Conservation (phyloP, 2,888 invertebrate genomes). For the Ormyrus pomaceus region DNA sequence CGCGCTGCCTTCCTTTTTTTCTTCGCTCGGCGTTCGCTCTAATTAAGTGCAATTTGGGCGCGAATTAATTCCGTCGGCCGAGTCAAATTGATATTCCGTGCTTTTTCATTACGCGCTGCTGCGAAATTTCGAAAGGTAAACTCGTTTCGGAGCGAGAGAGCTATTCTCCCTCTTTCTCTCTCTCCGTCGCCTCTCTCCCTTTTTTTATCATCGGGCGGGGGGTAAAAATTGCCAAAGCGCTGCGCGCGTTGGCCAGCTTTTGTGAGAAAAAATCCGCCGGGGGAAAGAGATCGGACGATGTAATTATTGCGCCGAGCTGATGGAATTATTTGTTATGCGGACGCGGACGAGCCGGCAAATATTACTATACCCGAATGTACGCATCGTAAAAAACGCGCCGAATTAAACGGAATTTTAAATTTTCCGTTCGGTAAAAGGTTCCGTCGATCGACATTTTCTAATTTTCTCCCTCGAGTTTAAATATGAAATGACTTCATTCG, state of each 20-base stretch:
- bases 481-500: too few species aligned
- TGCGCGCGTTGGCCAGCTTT: background rate
- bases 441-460: background rate
- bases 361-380: background rate
- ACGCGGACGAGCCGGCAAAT: background rate
- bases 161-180: background rate
- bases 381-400: background rate
- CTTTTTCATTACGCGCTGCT: conserved; percentile 53
- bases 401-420: conserved; percentile 29
- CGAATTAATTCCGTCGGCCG: conserved; percentile 54
- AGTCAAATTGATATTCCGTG: conserved; percentile 56
- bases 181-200: background rate
- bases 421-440: background rate
- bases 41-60: conserved; percentile 57
- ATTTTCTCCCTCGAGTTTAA: background rate
- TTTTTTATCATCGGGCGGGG: background rate
- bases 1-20: conserved; percentile 23
- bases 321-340: conserved; percentile 39
- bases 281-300: conserved; percentile 11
- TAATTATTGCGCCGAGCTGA: conserved; percentile 43
- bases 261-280: background rate
- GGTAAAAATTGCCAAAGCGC: conserved; percentile 32
- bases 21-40: conserved; percentile 46
- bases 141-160: conserved; percentile 39
- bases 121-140: conserved; percentile 53